Percentiles rank a stretch among this genome's conserved stretches.
phyloP scores from a whole-genome alignment of 2,797 vertebrate genomes.

The Aselliscus stoliczkanus region DNA sequence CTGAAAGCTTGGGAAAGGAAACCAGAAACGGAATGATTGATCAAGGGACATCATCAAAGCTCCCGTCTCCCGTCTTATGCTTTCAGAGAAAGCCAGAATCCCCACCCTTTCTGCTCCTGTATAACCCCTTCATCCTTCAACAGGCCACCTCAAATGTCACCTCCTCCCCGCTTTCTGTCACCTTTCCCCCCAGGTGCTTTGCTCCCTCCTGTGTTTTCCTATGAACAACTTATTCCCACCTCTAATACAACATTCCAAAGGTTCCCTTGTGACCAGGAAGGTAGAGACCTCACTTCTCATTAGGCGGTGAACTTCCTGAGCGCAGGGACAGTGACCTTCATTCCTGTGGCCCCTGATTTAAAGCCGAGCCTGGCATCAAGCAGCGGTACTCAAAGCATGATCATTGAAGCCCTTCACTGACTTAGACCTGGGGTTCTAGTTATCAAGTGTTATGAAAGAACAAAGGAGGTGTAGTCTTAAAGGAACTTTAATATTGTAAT shows the following conservation, averaged over 20 bases:
- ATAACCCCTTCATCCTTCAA: not conserved
- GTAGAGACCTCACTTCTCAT: not conserved
- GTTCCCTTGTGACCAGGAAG: not conserved
- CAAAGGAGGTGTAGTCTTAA: not conserved
- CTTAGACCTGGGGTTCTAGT: not conserved
- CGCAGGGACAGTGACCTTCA: not conserved
- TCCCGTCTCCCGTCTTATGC: not conserved
- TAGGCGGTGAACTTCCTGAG: not conserved
- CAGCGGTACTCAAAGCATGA: not conserved
- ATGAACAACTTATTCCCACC: not conserved
- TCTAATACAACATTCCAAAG: not conserved
- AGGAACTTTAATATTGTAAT: not conserved
- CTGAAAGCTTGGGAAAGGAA: not conserved
- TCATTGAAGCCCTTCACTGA: not conserved
- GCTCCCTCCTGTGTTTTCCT: not conserved
- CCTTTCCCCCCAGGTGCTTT: not conserved
- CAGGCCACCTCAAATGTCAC: not conserved
- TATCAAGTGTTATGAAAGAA: not conserved
- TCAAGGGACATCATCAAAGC: not conserved
- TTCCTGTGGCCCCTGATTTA: not conserved
- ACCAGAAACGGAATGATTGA: not conserved
- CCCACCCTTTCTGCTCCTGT: not conserved
- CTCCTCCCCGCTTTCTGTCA: not conserved
- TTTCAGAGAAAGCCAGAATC: not conserved
- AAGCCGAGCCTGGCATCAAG: not conserved